A percentile compares a stretch with the other conserved stretches of the same genome.
phyloP scores from a whole-genome alignment of 2,888 invertebrate species.

The Tenthredo mesomela region DNA sequence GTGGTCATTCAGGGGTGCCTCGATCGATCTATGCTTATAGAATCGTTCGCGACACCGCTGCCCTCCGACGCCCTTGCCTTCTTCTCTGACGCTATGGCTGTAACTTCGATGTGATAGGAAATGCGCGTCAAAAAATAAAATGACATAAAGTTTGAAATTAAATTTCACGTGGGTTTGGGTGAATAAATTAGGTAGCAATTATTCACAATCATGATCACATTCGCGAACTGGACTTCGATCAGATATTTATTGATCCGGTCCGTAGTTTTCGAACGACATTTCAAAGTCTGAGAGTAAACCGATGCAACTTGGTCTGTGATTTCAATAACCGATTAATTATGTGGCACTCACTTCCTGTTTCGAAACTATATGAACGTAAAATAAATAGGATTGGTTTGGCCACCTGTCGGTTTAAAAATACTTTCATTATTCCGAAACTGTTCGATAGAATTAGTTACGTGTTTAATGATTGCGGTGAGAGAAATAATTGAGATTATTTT shows the following conservation, averaged over 20 bases:
- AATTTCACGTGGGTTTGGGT: background rate
- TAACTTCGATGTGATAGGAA: background rate
- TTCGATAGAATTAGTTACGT: background rate
- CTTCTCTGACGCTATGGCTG: background rate
- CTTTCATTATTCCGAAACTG: slow-evolving; percentile 27
- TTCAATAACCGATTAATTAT: background rate
- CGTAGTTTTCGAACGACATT: background rate
- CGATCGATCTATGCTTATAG: slow-evolving; percentile 28
- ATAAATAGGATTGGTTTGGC: background rate
- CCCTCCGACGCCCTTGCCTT: background rate
- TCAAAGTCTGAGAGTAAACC: background rate
- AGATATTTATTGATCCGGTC: background rate
- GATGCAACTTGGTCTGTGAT: background rate
- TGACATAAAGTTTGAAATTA: background rate
- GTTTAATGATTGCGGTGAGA: slow-evolving; percentile 7
- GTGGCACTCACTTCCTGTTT: background rate
- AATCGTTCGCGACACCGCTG: slow-evolving; percentile 23
- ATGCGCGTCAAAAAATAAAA: background rate
- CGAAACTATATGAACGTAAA: background rate
- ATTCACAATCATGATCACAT: background rate
- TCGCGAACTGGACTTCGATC: background rate
- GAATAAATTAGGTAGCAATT: background rate
- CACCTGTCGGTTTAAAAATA: background rate
- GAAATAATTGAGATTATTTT: slow-evolving; percentile 43
- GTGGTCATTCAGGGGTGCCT: slow-evolving; percentile 1